A percentile compares a stretch with the other conserved stretches of the same genome.
Evolutionary conservation across 2,888 invertebrate genomes (phyloP).

Genomic region (Rhimphoctona megacephalus): DNA sequence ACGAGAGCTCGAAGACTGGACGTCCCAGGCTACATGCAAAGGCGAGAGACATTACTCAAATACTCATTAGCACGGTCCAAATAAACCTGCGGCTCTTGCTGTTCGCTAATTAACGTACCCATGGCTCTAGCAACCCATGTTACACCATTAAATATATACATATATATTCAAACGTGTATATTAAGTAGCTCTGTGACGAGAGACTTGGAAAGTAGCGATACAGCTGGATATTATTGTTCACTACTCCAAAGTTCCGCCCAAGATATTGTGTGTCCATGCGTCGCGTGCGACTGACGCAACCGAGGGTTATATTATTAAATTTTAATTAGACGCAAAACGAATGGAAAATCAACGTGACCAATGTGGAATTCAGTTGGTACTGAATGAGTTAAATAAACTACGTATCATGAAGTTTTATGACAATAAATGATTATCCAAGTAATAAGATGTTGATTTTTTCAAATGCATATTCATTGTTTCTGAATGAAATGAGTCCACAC

Average conservation of each 20-base stretch:
- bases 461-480: not conserved
- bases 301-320: conserved; percentile 63
- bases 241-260: conserved; percentile 71
- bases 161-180: conserved; percentile 39
- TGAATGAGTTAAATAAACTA: conserved; percentile 13
- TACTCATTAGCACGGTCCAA: conserved; percentile 82
- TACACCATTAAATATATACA: conserved; percentile 30
- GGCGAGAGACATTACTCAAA: conserved; percentile 81
- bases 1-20: conserved; percentile 60
- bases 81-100: conserved; percentile 78
- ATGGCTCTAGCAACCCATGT: conserved; percentile 62
- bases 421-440: not conserved
- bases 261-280: conserved; percentile 75
- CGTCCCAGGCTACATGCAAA: conserved; percentile 64
- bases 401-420: not conserved
- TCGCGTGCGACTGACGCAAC: conserved; percentile 70
- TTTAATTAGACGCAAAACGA: conserved; percentile 79
- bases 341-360: conserved; percentile 78
- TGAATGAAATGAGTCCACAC: too few species aligned
- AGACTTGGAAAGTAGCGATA: conserved; percentile 59
- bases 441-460: not conserved
- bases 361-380: conserved; percentile 70
- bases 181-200: conserved; percentile 59
- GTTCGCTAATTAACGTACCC: conserved; percentile 81
- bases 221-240: conserved; percentile 71